These are phyloP conservation scores for Drosophila hydei DNA, from an alignment of 1,140 invertebrate species.

Conservation along the genomic window DNA sequence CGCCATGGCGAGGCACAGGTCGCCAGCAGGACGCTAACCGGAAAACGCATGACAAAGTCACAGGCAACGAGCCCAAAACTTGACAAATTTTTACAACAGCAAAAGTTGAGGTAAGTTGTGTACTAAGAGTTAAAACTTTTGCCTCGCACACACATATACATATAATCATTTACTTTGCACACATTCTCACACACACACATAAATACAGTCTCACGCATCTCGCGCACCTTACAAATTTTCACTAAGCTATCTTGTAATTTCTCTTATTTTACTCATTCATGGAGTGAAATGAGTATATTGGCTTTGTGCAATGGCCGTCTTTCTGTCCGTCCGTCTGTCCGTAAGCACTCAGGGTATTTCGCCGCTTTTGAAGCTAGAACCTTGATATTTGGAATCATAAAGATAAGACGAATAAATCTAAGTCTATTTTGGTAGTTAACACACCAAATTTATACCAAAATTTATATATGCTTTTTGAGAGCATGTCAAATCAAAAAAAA, in stretches of 20 bases:
- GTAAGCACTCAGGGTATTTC: too few species aligned
- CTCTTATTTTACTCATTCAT: not conserved
- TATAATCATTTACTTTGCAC: not conserved
- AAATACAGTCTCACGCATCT: constrained; percentile 11
- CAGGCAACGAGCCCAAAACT: constrained; percentile 44
- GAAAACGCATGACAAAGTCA: not conserved
- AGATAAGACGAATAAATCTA: too few species aligned
- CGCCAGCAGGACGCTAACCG: not conserved
- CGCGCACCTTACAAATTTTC: constrained; percentile 21
- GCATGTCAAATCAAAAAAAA: too few species aligned
- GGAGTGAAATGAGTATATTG: not conserved
- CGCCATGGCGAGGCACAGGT: not conserved
- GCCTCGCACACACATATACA: constrained; percentile 16
- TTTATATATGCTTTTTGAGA: too few species aligned
- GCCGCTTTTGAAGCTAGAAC: too few species aligned
- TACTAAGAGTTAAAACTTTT: constrained; percentile 71
- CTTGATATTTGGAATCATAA: too few species aligned
- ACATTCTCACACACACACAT: not conserved
- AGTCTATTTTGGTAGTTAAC: too few species aligned
- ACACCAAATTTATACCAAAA: too few species aligned
- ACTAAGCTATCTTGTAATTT: not conserved
- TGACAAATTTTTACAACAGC: constrained; percentile 68
- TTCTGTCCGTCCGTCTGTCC: too few species aligned
- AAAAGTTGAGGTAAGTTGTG: constrained; percentile 76
- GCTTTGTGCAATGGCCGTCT: too few species aligned